Base-by-base conservation (phyloP, 1,140 invertebrate genomes). In the Phthorimaea operculella region DNA sequence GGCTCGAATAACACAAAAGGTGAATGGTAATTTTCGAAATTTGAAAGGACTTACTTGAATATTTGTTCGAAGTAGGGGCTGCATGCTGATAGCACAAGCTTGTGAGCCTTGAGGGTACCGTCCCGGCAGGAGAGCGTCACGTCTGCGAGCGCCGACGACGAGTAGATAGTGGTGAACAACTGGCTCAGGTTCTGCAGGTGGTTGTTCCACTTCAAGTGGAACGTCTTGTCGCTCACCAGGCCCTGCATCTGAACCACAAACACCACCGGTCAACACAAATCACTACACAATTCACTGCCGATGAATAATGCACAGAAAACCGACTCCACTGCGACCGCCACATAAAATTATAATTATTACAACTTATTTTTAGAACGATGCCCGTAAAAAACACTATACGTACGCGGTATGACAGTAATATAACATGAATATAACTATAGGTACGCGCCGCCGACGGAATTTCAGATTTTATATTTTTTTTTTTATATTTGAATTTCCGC, bases 31-130 rank as follows among this genome's bases (percentile, higher is more conserved):
- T 50, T 50, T 50, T 21, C 55, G 58, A 54, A 60, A 69, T 56
- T 57, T 16, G 54, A 47, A 51, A 59, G 44, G 14, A 74, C 72
- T 76, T 58, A 85, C 88, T 90, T 90, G 86, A 91, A 91, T 74
- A 92, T 88, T 77, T 91, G 90, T 69, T 92, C 90, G 76, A 93
- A 93, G 70, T 92, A 93, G 17, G 91, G 90, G 70, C 91, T 92
- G 75, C 91, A 92, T 12, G 91, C 91, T 21, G 92, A 92, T 52
- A 93, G 78, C 49, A 93, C 90, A 47, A 92, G 87, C 70, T 89
- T 90, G 68, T 92, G 91, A 16, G 91, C 91, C 67, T 89, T 89
- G 55, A 92, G 79, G 39, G 88, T 88, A 53, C 89, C 90, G 71
- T 91, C 89, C 61, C 85, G 85, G 72, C 90, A 91, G 64, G 89